These are phyloP conservation scores for Scaptomyza tumidula DNA, from an alignment of 2,888 invertebrate species.

Conservation along the genomic window DNA sequence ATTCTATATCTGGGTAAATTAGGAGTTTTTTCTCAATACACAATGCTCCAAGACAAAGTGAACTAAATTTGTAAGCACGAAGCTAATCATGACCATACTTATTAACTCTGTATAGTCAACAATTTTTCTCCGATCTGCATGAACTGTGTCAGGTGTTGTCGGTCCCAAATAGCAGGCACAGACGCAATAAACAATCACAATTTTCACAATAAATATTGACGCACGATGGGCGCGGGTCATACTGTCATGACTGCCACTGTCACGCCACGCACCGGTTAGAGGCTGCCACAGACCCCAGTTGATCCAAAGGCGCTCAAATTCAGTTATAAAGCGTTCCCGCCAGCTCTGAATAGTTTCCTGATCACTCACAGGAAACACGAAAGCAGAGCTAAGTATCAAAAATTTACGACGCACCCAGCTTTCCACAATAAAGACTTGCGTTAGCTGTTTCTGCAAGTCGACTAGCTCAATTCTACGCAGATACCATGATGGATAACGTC, in stretches of 20 bases:
- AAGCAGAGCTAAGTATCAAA: slow-evolving; percentile 31
- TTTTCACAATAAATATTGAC: slow-evolving; percentile 55
- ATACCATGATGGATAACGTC: slow-evolving; percentile 64
- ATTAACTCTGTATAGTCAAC: neutral
- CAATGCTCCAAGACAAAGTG: slow-evolving; percentile 28
- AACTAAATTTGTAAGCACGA: slow-evolving; percentile 25
- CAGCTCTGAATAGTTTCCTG: neutral
- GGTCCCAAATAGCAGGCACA: slow-evolving; percentile 18
- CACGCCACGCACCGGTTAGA: slow-evolving; percentile 35
- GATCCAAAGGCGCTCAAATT: slow-evolving; percentile 29
- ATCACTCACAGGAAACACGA: slow-evolving; percentile 39
- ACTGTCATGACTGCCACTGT: neutral
- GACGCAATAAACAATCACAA: slow-evolving; percentile 17
- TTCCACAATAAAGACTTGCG: slow-evolving; percentile 47
- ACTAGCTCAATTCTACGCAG: slow-evolving; percentile 43
- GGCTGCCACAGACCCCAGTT: slow-evolving; percentile 68
- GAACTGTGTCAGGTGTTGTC: slow-evolving; percentile 14
- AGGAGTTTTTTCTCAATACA: neutral
- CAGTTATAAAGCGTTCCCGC: slow-evolving; percentile 19
- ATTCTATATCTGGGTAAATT: neutral
- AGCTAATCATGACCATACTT: neutral
- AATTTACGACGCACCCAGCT: slow-evolving; percentile 52
- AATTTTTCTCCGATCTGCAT: neutral
- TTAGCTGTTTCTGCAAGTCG: slow-evolving; percentile 51
- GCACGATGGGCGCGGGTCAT: slow-evolving; percentile 57